Evolutionary conservation across 2,888 invertebrate genomes (phyloP).

Genomic region (Hypena proboscidalis): DNA sequence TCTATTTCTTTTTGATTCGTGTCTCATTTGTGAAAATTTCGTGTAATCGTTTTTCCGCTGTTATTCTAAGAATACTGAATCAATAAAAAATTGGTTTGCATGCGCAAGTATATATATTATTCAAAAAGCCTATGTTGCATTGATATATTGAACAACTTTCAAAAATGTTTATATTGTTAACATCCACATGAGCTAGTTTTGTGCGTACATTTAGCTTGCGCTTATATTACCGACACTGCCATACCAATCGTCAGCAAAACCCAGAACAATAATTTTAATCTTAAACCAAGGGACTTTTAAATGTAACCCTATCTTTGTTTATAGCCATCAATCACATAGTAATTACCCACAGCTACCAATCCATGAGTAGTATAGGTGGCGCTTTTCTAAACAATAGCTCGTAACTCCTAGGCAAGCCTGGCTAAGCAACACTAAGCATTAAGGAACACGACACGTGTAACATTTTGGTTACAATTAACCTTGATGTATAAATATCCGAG

Average conservation of each 20-base stretch:
- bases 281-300: conserved; percentile 19
- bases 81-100: too few species aligned
- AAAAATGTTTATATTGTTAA: too few species aligned
- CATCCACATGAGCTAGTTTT: too few species aligned
- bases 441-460: conserved; percentile 36
- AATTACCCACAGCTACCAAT: conserved; percentile 34
- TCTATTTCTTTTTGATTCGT: too few species aligned
- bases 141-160: too few species aligned
- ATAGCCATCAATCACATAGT: conserved; percentile 49
- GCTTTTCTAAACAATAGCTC: conserved; percentile 54
- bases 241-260: conserved; percentile 23
- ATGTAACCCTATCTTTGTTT: conserved; percentile 55
- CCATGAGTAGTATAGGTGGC: conserved; percentile 15
- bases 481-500: background rate
- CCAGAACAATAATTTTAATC: conserved; percentile 24
- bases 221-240: too few species aligned
- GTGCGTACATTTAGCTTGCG: too few species aligned
- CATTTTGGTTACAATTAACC: conserved; percentile 6
- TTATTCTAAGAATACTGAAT: too few species aligned
- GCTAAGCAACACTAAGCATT: conserved; percentile 22
- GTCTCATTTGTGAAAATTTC: too few species aligned
- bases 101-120: too few species aligned
- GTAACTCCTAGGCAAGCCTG: conserved; percentile 19
- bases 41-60: too few species aligned
- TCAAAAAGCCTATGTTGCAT: too few species aligned